Conservation (phyloP, 1,140 invertebrate genomes). For the Asbolus verrucosus region DNA sequence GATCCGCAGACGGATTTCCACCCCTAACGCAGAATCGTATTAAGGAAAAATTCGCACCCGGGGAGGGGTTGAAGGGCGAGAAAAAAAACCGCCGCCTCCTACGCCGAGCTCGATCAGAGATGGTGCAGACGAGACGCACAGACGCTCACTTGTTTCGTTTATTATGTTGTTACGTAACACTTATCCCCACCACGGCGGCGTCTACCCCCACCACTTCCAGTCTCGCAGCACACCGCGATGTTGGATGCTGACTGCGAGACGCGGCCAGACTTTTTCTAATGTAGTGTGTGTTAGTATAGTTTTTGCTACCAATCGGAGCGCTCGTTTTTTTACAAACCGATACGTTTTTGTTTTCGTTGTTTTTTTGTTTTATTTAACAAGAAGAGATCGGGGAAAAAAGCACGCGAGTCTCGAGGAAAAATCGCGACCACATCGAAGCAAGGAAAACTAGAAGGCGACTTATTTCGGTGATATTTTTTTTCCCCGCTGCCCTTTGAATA, state of each 20-base stretch:
- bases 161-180: constrained; percentile 58
- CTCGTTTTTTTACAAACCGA: constrained; percentile 50
- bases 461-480: too few species aligned
- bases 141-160: constrained; percentile 52
- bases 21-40: too few species aligned
- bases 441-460: too few species aligned
- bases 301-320: constrained; percentile 56
- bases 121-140: constrained; percentile 33
- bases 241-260: constrained; percentile 54
- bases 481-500: too few species aligned
- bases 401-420: constrained; percentile 6
- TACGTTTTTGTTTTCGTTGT: constrained; percentile 53
- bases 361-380: constrained; percentile 42
- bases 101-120: not conserved
- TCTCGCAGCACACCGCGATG: constrained; percentile 52
- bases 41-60: too few species aligned
- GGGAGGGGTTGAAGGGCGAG: not conserved
- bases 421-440: not conserved
- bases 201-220: constrained; percentile 36
- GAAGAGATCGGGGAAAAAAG: not conserved
- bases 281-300: constrained; percentile 58
- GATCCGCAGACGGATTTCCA: constrained; percentile 1
- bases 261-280: constrained; percentile 58
- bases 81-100: constrained; percentile 38
- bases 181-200: constrained; percentile 44